Evolutionary conservation across 92 coral and sea anemone genomes (phyloP), one percentile per base, ranked within the genome.

Genomic region (Parazoanthus swiftii): DNA sequence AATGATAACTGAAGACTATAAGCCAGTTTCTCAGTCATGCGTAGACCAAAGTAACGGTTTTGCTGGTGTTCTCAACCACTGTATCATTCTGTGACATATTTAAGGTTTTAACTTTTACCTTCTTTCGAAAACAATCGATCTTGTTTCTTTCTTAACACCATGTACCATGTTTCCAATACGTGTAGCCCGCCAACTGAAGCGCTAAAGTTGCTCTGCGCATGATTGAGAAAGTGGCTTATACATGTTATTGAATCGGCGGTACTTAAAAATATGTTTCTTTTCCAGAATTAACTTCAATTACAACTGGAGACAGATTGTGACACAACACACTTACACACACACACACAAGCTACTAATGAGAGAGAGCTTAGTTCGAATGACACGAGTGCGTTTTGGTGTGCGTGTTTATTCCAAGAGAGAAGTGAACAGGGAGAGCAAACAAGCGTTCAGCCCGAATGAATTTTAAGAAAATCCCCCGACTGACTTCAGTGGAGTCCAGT

Each of bases 281-380:
- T 71, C 14, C 87, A 84, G 87, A 84, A 84, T 84, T 84, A 84
- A 26, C 77, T 84, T 43, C 87, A 23, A 48, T 71, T 50, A 29
- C 78, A 44, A 70, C 67, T 84, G 78, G 87, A 70, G 74, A 50
- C 25, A 84, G 44, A 84, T 72, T 70, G 68, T 78, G 67, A 70
- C 79, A 84, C 77, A 81, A 33, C 1, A 83, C 70, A 63, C 70
- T n/a, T n/a, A n/a, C n/a, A n/a, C n/a, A n/a, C n/a, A 63, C 79
- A 76, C 44, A 74, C 76, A 66, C 76, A 23, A 38, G 29, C 79
- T 46, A 68, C 77, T 54, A 84, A 44, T 71, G 86, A 68, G 87
- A 84, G 65, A 84, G 87, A 84, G 87, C 79, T 76, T 76, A 84
- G 87, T 84, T 84, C 79, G 78, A 84, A 71, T 84, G 87, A 72